Percentiles rank a stretch among this genome's conserved stretches.
Evolutionary conservation across 2,888 invertebrate genomes (phyloP).

Genomic region (Microctonus brassicae): DNA sequence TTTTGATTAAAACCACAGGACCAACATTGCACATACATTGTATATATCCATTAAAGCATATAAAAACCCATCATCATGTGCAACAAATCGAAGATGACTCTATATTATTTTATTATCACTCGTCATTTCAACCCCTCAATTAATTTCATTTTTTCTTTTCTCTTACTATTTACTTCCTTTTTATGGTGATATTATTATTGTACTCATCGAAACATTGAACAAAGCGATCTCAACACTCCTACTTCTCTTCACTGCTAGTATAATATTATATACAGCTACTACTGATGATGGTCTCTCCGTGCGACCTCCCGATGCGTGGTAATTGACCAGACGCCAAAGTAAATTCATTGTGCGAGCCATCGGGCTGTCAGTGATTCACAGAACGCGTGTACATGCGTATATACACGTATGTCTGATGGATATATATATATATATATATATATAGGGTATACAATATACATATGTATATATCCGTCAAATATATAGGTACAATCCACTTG

Average conservation of each 20-base stretch:
- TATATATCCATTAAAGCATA: too few relatives aligned
- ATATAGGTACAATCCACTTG: slow-evolving; percentile 1
- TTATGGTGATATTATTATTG: background rate
- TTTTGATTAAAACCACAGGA: background rate
- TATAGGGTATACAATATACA: slow-evolving; percentile 26
- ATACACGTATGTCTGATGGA: slow-evolving; percentile 14
- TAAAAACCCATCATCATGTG: background rate
- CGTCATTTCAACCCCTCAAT: background rate
- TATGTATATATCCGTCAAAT: background rate
- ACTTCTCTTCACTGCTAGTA: background rate
- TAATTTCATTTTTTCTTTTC: background rate
- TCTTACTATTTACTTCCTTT: background rate
- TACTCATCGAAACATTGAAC: slow-evolving; percentile 15
- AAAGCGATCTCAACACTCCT: slow-evolving; percentile 34
- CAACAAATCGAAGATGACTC: slow-evolving; percentile 17
- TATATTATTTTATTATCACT: slow-evolving; percentile 22
- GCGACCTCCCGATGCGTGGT: slow-evolving; percentile 44
- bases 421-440: too few relatives aligned
- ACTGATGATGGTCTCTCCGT: slow-evolving; percentile 36
- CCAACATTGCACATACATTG: background rate
- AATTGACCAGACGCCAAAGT: slow-evolving; percentile 58
- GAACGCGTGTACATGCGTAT: slow-evolving; percentile 29
- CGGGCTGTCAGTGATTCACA: slow-evolving; percentile 58
- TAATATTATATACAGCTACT: background rate
- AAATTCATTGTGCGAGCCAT: slow-evolving; percentile 59